These are phyloP conservation scores for Scolopax bukidnonensis DNA, from an alignment of 2,797 vertebrate species.

Conservation along the genomic window DNA sequence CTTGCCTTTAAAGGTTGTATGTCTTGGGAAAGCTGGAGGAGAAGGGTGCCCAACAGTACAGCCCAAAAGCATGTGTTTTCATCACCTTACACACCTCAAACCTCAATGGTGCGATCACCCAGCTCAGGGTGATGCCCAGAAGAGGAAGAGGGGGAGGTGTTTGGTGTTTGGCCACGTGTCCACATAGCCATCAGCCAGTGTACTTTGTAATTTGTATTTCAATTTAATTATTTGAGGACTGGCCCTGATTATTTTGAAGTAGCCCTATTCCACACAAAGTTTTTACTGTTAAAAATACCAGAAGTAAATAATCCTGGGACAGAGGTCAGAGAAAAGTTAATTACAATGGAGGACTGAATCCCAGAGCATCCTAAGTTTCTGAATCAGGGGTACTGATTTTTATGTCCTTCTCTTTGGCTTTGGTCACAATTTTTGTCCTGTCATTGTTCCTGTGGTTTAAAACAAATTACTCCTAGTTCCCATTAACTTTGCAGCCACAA, in stretches of 20 bases:
- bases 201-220: not conserved
- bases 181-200: rapidly evolving
- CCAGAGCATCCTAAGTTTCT: not conserved
- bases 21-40: not conserved
- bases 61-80: not conserved
- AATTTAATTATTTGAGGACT: not conserved
- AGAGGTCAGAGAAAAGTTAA: not conserved
- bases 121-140: not conserved
- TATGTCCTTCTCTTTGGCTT: not conserved
- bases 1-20: not conserved
- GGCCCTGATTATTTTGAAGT: not conserved
- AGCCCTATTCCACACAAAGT: not conserved
- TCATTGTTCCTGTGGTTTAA: not conserved
- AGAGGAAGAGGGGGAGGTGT: not conserved
- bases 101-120: rapidly evolving
- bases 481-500: not conserved
- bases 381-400: not conserved
- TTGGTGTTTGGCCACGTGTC: not conserved
- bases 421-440: not conserved
- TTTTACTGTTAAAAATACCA: not conserved
- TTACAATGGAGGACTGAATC: not conserved
- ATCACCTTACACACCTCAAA: not conserved
- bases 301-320: not conserved
- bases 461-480: not conserved
- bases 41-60: not conserved